Conservation (phyloP, 1,140 invertebrate species). For the Lasioglossum albipes region DNA sequence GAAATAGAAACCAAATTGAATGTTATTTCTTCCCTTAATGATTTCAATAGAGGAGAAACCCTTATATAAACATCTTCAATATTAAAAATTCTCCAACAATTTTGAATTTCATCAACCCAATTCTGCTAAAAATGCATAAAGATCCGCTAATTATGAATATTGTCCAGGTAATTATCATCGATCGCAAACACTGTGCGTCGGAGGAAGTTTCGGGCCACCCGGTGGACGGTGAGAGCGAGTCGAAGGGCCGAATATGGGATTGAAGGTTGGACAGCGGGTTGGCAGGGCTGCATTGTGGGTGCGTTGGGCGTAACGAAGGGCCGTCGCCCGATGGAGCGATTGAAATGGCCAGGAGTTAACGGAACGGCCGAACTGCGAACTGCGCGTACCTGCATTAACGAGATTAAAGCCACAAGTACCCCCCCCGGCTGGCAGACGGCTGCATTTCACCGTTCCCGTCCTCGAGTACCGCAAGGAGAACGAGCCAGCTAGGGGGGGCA, state of each 20-base stretch:
- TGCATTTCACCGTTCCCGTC: neutral
- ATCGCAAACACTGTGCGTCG: too few species aligned
- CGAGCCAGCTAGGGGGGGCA: too few species aligned
- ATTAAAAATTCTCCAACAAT: too few species aligned
- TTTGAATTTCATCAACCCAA: too few species aligned
- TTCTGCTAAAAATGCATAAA: too few species aligned
- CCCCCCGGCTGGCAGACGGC: neutral
- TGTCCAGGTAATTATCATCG: too few species aligned
- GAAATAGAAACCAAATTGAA: too few species aligned
- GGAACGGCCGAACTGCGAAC: constrained; percentile 46
- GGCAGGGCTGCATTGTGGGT: constrained; percentile 17
- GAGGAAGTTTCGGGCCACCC: neutral
- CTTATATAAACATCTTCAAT: too few species aligned
- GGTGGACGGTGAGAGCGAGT: constrained; percentile 3
- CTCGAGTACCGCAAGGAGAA: neutral
- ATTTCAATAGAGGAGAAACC: too few species aligned
- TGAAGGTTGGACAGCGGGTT: neutral
- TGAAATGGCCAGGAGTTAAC: constrained; percentile 57
- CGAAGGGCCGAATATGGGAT: constrained; percentile 12
- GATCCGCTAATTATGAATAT: too few species aligned
- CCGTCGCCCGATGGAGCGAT: constrained; percentile 45
- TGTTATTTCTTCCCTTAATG: too few species aligned
- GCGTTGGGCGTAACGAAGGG: constrained; percentile 42
- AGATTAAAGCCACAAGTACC: constrained; percentile 57
- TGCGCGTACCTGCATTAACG: constrained; percentile 51